Conservation (phyloP, 2,888 invertebrate species). For the Rhingia campestris region DNA sequence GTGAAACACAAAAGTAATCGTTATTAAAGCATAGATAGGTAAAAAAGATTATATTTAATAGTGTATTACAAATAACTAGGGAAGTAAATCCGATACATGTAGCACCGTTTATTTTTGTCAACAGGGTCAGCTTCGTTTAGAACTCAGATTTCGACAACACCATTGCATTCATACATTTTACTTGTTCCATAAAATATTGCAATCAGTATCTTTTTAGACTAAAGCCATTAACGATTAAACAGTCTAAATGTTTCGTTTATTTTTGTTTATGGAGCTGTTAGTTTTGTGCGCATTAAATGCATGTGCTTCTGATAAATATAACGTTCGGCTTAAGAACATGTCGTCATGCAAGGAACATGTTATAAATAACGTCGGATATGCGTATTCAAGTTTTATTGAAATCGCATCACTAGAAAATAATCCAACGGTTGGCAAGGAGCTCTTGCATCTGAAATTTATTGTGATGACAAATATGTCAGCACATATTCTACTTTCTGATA, state of each 20-base stretch:
- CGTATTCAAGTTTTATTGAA: not conserved
- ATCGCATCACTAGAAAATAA: not conserved
- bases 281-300: not conserved
- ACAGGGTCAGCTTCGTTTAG: no score
- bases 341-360: constrained; percentile 6
- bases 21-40: no score
- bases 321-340: not conserved
- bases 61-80: no score
- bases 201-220: not conserved
- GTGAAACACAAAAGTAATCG: no score
- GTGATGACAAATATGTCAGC: not conserved
- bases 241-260: not conserved
- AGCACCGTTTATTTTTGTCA: no score
- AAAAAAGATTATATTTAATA: no score
- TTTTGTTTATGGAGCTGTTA: not conserved
- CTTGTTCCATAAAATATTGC: not conserved
- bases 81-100: no score
- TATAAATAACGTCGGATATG: not conserved
- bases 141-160: no score
- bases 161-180: no score
- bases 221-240: not conserved
- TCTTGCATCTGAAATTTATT: not conserved
- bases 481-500: constrained; percentile 1
- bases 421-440: not conserved
- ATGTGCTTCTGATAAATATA: constrained; percentile 8